Base-by-base conservation (phyloP, 1,140 invertebrate species). In the Drosophila mayri region DNA sequence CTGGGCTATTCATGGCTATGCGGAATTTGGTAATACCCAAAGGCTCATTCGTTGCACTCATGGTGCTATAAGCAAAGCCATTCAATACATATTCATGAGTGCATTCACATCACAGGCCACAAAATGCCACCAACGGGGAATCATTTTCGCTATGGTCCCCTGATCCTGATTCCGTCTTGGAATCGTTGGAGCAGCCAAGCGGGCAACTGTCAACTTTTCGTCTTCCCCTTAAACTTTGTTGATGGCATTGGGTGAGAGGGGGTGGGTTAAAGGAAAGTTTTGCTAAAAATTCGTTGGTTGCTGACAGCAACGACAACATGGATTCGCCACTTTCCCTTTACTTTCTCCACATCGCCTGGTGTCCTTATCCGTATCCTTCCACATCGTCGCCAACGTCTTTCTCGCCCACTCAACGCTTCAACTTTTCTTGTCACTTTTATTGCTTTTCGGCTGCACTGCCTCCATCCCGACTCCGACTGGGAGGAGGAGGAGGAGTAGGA, bases 391-490 rank as follows among this genome's bases (percentile, higher is more conserved):
- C 52, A 16, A 16, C 32, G 32, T 55, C 52, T 37, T 30, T 30
- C 28, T 55, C 52, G 58, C 72, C 62, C 79, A 78, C 74, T 68
- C 79, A 77, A 72, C 63, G 68, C 43, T 59, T 72, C 50, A 72
- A 72, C 66, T 72, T 72, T 72, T 72, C 68, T 58, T 59, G 68
- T 71, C 68, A 72, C 68, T 72, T 72, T 72, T 72, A 72, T 72
- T 72, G 68, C 68, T 65, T 75, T 75, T 74, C 25, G 71, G 72
- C 52, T 62, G 82, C 78, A 86, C 78, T 86, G 73, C 76, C 74
- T 65, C 60, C 76, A 25, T 25, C 25, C 25, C 25, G 25, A 25
- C 25, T 25, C 25, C 25, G 25, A 25, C 25, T 12, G 28, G 28
- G 7, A 30, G 28, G 7, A 8, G 28, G 28, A 28, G 4, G 7